Conservation (phyloP, 1,140 invertebrate genomes). For the Andricus grossulariae region DNA sequence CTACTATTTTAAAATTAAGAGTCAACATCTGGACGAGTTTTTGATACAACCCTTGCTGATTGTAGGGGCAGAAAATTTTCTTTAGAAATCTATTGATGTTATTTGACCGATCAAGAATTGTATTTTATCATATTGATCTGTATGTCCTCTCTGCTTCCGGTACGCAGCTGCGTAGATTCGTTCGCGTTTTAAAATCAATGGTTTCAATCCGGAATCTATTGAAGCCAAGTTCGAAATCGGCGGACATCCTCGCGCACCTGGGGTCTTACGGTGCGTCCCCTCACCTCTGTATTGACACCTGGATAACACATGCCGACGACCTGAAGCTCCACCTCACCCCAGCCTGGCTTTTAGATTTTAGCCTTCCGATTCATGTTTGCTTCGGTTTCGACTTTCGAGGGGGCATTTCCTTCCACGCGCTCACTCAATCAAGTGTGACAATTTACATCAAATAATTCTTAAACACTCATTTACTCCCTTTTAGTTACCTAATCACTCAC, state of each 20-base stretch:
- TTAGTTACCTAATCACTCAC: neutral
- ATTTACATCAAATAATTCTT: neutral
- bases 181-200: conserved; percentile 53
- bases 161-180: conserved; percentile 47
- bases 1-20: neutral
- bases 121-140: conserved; percentile 10
- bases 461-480: neutral
- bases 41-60: neutral
- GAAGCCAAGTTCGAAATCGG: conserved; percentile 43
- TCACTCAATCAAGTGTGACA: conserved; percentile 10
- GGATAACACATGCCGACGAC: conserved; percentile 60
- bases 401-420: conserved; percentile 22
- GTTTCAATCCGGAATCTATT: conserved; percentile 51
- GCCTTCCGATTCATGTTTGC: conserved; percentile 27
- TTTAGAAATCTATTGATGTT: neutral
- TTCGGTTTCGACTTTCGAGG: conserved; percentile 33
- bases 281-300: conserved; percentile 57
- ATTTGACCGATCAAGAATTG: neutral
- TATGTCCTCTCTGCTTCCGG: conserved; percentile 37
- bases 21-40: neutral
- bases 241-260: conserved; percentile 50
- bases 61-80: neutral
- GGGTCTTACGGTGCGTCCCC: conserved; percentile 34
- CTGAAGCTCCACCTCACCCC: conserved; percentile 16
- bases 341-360: conserved; percentile 19